Percentiles rank a stretch among this genome's conserved stretches.
These are phyloP conservation scores for Corbicula japonica DNA, from an alignment of 2,888 invertebrate genomes.

Conservation along the genomic window DNA sequence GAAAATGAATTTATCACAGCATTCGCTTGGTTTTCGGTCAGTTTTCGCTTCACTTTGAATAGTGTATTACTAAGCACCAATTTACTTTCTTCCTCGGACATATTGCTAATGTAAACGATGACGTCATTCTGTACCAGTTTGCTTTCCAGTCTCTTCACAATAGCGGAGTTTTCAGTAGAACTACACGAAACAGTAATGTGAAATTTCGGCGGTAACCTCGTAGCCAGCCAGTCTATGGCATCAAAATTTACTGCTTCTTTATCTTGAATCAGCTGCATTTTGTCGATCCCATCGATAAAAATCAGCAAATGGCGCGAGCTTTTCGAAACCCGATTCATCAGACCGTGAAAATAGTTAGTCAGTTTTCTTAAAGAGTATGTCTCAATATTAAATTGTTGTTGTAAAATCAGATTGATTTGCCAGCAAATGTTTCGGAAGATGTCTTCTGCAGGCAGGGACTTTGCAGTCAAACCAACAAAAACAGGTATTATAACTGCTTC, in stretches of 20 bases:
- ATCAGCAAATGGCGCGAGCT: constrained; percentile 64
- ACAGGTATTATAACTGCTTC: constrained; percentile 66
- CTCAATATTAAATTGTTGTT: constrained; percentile 68
- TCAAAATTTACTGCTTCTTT: constrained; percentile 45
- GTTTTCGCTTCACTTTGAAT: constrained; percentile 35
- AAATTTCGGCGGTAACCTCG: constrained; percentile 74
- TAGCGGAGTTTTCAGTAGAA: constrained; percentile 42
- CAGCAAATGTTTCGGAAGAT: constrained; percentile 64
- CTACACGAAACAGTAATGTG: constrained; percentile 72
- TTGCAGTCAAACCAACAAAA: constrained; percentile 64
- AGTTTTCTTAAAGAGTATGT: constrained; percentile 60
- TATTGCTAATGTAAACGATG: constrained; percentile 54
- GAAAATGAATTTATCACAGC: constrained; percentile 43
- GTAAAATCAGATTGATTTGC: constrained; percentile 63
- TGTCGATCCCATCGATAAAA: constrained; percentile 72
- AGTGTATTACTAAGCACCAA: constrained; percentile 49
- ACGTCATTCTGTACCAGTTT: constrained; percentile 56
- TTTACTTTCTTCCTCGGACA: constrained; percentile 58
- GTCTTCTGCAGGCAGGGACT: constrained; percentile 54
- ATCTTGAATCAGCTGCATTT: constrained; percentile 70
- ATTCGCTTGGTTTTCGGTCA: constrained; percentile 57
- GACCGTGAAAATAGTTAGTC: constrained; percentile 74
- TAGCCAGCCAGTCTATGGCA: constrained; percentile 75
- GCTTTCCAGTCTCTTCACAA: constrained; percentile 53
- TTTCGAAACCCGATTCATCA: constrained; percentile 73